A percentile compares a stretch with the other conserved stretches of the same genome.
phyloP scores from a whole-genome alignment of 2,888 invertebrate species.

The Acrobasis suavella region DNA sequence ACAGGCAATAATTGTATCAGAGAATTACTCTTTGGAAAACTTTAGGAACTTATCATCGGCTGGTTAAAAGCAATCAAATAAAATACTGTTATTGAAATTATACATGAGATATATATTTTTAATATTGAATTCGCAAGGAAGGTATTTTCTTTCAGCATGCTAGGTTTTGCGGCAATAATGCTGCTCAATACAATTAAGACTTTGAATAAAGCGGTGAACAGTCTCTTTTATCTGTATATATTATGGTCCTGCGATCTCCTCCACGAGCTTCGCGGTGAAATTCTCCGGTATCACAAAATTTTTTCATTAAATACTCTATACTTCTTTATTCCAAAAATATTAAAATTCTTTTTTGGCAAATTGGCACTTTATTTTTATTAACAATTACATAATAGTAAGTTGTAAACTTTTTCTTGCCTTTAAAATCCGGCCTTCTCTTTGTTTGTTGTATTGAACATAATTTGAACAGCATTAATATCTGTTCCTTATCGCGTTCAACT shows the following conservation, averaged over 20 bases:
- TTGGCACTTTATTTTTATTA: constrained; percentile 12
- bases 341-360: constrained; percentile 22
- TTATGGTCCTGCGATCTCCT: constrained; percentile 31
- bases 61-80: too few relatives aligned
- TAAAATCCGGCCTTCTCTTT: constrained; percentile 16
- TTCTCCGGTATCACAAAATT: constrained; percentile 29
- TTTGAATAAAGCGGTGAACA: constrained; percentile 38
- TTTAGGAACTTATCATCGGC: too few relatives aligned
- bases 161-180: constrained; percentile 34
- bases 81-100: too few relatives aligned
- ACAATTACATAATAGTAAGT: constrained; percentile 25
- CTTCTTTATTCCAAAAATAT: constrained; percentile 29
- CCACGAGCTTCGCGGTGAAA: constrained; percentile 33
- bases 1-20: too few relatives aligned
- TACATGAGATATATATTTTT: too few relatives aligned
- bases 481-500: too few relatives aligned
- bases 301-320: constrained; percentile 32
- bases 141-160: constrained; percentile 30
- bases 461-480: constrained; percentile 13
- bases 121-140: constrained; percentile 33
- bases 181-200: constrained; percentile 33
- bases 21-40: too few relatives aligned
- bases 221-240: constrained; percentile 32
- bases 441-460: constrained; percentile 9
- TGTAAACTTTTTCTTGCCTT: constrained; percentile 19